Evolutionary conservation across 1,140 invertebrate species (phyloP).

Genomic region (Drosophila ogumai): DNA sequence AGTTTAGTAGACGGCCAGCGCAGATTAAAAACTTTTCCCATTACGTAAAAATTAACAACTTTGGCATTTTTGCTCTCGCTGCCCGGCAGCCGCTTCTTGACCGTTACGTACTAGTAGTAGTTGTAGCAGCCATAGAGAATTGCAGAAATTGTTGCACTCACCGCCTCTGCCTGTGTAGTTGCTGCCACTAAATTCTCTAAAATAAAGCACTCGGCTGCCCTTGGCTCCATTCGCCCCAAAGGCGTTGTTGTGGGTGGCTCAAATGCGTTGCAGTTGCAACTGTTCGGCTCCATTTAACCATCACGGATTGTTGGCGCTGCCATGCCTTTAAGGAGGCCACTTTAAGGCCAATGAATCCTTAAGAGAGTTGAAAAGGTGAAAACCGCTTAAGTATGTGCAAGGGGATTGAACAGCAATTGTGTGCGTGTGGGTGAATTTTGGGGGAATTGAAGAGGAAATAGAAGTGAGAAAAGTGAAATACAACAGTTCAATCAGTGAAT

Average conservation of each 20-base stretch:
- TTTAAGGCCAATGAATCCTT: constrained; percentile 32
- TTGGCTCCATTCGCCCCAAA: constrained; percentile 25
- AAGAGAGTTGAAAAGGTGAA: constrained; percentile 8
- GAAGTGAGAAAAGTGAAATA: not conserved
- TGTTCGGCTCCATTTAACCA: constrained; percentile 58
- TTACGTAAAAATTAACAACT: constrained; percentile 80
- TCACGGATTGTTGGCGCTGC: constrained; percentile 29
- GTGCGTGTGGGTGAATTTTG: not conserved
- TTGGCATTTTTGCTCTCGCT: constrained; percentile 41
- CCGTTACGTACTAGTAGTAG: constrained; percentile 1
- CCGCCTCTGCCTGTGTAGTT: constrained; percentile 18
- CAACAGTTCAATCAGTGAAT: not conserved
- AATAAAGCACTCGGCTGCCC: constrained; percentile 50
- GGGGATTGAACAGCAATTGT: constrained; percentile 6
- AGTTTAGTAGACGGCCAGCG: constrained; percentile 17
- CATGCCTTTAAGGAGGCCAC: constrained; percentile 31
- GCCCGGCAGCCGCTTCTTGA: constrained; percentile 36
- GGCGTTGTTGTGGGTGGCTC: not conserved
- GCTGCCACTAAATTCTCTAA: constrained; percentile 63
- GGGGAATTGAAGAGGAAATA: constrained; percentile 6
- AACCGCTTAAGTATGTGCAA: constrained; percentile 25
- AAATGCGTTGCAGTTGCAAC: constrained; percentile 31
- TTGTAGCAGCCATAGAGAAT: constrained; percentile 3
- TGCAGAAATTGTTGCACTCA: constrained; percentile 62
- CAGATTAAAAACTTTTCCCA: constrained; percentile 81